phyloP scores from a whole-genome alignment of 2,113 vertebrate genomes.

The Istiophorus platypterus region DNA sequence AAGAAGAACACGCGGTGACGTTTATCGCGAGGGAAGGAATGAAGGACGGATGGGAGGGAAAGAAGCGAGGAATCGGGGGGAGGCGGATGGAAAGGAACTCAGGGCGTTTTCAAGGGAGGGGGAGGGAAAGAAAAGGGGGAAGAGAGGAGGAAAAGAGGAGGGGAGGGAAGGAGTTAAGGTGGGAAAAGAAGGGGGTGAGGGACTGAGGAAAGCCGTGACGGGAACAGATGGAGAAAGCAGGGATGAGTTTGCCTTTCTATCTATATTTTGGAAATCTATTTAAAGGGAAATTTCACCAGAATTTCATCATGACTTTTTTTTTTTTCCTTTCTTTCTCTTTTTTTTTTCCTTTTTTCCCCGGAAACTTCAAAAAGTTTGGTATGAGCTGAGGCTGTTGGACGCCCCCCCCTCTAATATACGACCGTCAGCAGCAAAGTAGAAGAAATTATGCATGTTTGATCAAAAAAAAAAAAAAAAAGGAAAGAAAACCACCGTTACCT shows the following conservation, averaged over 20 bases:
- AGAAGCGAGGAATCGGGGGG: neutral
- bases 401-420: conserved; percentile 67
- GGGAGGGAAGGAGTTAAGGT: neutral
- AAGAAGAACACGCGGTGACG: conserved; percentile 27
- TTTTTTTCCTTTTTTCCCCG: conserved; percentile 15
- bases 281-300: conserved; percentile 68
- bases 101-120: neutral
- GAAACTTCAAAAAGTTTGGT: conserved; percentile 64
- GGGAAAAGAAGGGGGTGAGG: neutral
- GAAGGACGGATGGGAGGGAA: neutral
- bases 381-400: conserved; percentile 73
- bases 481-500: conserved; percentile 40
- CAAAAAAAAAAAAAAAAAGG: conserved; percentile 32
- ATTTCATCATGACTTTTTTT: conserved; percentile 67
- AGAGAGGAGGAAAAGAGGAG: too few relatives aligned
- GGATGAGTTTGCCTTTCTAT: conserved; percentile 43
- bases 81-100: neutral
- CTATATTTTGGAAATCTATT: conserved; percentile 47
- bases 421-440: conserved; percentile 65
- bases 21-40: conserved; percentile 24
- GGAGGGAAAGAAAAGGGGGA: neutral
- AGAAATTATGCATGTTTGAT: conserved; percentile 80
- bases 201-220: neutral
- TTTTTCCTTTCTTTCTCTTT: conserved; percentile 5
- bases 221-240: neutral